phyloP scores from a whole-genome alignment of 2,888 invertebrate genomes.

The Ichneumoninae sp. region DNA sequence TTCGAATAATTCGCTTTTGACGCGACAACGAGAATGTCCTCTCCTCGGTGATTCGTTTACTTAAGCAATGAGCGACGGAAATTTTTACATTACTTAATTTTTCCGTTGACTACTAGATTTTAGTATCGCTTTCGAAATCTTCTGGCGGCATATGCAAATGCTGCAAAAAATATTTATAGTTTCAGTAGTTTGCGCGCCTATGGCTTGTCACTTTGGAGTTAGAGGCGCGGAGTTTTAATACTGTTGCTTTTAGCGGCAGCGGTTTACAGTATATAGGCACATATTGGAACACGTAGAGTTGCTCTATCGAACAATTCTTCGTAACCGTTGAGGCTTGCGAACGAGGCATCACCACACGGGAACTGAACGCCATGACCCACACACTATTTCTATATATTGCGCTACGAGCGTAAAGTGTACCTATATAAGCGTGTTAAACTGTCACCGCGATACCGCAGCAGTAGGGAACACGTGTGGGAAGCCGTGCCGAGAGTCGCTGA shows the following conservation, averaged over 20 bases:
- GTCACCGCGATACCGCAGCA: conserved; percentile 25
- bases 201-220: neutral
- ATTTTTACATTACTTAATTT: neutral
- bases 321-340: conserved; percentile 22
- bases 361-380: conserved; percentile 7
- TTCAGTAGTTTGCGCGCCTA: neutral
- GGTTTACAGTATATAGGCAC: neutral
- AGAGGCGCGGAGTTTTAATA: conserved; percentile 22
- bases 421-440: conserved; percentile 34
- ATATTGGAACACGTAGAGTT: conserved; percentile 7
- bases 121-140: conserved; percentile 25
- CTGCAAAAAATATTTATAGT: conserved; percentile 43
- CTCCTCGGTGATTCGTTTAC: neutral
- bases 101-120: neutral
- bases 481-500: conserved; percentile 32
- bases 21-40: conserved; percentile 7
- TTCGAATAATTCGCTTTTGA: conserved; percentile 37
- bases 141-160: conserved; percentile 55
- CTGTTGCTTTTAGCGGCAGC: conserved; percentile 13
- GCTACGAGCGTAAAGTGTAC: neutral
- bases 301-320: conserved; percentile 21
- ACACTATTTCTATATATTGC: neutral
- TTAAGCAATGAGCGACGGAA: neutral
- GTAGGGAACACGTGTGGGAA: conserved; percentile 42
- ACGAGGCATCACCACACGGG: conserved; percentile 13